Evolutionary conservation across 1,140 invertebrate genomes (phyloP).

Genomic region (Hydropsyche tenuis): DNA sequence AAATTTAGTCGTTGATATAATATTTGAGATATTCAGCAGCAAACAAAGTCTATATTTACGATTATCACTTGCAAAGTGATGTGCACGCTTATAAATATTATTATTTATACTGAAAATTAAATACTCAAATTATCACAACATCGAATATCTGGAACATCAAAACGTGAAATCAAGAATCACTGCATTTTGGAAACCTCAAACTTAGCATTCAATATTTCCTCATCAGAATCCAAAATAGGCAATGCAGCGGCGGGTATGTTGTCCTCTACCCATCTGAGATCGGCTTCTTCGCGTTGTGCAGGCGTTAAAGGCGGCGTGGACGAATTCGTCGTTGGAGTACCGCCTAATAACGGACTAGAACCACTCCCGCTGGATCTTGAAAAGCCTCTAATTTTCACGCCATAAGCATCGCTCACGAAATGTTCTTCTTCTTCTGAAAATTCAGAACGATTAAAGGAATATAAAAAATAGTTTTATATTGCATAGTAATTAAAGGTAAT

Average conservation of each 20-base stretch:
- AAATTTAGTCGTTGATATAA: too few relatives aligned
- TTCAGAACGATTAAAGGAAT: too few relatives aligned
- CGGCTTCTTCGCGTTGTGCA: conserved; percentile 72
- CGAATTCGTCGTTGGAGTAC: conserved; percentile 50
- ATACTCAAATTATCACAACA: conserved; percentile 38
- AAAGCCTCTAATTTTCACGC: conserved; percentile 76
- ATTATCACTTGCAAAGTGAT: too few relatives aligned
- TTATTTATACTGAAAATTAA: conserved; percentile 14
- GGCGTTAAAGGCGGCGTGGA: conserved; percentile 53
- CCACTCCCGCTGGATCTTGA: conserved; percentile 52
- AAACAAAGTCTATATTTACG: too few relatives aligned
- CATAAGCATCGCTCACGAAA: conserved; percentile 84
- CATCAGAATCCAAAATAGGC: conserved; percentile 87
- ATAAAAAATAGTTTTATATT: conserved; percentile 2
- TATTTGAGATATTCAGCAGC: too few relatives aligned
- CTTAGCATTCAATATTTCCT: conserved; percentile 86
- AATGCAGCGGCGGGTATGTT: conserved; percentile 84
- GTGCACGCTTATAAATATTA: background rate
- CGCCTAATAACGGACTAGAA: conserved; percentile 29
- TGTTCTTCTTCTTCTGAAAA: conserved; percentile 75
- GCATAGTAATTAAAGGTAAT: too few relatives aligned
- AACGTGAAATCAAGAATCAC: conserved; percentile 55
- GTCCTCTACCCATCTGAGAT: conserved; percentile 91
- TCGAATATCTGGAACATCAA: conserved; percentile 5
- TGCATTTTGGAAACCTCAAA: conserved; percentile 94